Conservation (phyloP, 2,888 invertebrate genomes). For the Tinea semifulvella region DNA sequence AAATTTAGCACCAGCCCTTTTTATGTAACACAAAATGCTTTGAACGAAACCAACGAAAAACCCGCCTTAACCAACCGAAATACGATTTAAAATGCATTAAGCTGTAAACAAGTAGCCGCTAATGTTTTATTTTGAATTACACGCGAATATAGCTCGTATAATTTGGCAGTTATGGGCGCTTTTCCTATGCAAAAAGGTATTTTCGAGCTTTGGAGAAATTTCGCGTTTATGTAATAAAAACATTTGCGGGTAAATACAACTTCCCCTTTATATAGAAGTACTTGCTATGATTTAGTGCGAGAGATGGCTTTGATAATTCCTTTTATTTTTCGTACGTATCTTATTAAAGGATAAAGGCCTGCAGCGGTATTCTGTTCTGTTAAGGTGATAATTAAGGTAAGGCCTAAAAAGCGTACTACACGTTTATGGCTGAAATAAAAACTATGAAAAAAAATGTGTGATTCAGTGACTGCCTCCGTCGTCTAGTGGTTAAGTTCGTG, state of each 20-base stretch:
- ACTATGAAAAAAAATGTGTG: too few species aligned
- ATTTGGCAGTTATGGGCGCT: slow-evolving; percentile 21
- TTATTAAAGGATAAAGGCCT: slow-evolving; percentile 58
- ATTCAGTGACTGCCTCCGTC: too few species aligned
- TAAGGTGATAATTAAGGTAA: too few species aligned
- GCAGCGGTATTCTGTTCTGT: too few species aligned
- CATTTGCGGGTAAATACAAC: slow-evolving; percentile 62
- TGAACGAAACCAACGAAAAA: slow-evolving; percentile 26
- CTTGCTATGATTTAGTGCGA: slow-evolving; percentile 63
- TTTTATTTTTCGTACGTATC: slow-evolving; percentile 63
- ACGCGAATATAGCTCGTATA: slow-evolving; percentile 31
- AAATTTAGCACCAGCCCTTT: slow-evolving; percentile 59
- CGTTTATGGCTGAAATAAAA: too few species aligned
- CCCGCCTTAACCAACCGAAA: slow-evolving; percentile 22
- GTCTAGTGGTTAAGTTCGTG: too few species aligned
- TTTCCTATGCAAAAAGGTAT: slow-evolving; percentile 23
- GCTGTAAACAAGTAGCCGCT: background rate
- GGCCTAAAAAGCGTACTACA: too few species aligned
- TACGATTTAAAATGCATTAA: slow-evolving; percentile 25
- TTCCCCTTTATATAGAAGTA: slow-evolving; percentile 52
- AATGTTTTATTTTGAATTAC: slow-evolving; percentile 7
- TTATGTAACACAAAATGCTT: slow-evolving; percentile 40
- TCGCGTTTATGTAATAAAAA: slow-evolving; percentile 65
- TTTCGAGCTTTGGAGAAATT: slow-evolving; percentile 58
- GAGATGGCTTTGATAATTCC: slow-evolving; percentile 64